Percentiles rank a stretch among this genome's conserved stretches.
These are phyloP conservation scores for Leptinotarsa texana DNA, from an alignment of 1,140 invertebrate species.

Conservation along the genomic window DNA sequence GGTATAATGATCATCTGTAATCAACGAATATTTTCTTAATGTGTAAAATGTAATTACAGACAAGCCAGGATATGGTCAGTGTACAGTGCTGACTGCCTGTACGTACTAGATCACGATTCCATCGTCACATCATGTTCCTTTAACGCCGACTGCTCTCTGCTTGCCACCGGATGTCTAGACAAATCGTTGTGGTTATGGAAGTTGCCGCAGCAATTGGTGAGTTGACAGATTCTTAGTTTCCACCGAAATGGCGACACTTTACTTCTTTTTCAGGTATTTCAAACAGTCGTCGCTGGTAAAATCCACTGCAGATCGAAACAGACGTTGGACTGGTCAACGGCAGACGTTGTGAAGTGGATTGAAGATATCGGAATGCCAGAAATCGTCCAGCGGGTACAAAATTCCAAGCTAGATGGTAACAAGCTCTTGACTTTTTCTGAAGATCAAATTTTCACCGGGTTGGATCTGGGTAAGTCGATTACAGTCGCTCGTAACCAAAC, in stretches of 20 bases:
- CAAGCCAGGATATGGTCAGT: conserved; percentile 57
- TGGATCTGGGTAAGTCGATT: conserved; percentile 60
- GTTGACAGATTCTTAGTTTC: conserved; percentile 6
- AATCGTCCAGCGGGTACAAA: conserved; percentile 58
- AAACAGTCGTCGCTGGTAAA: conserved; percentile 50
- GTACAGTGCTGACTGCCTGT: conserved; percentile 60
- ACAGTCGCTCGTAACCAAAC: too few species aligned
- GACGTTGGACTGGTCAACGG: conserved; percentile 61
- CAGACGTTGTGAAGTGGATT: conserved; percentile 68
- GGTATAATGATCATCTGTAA: too few species aligned
- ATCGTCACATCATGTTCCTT: conserved; percentile 64
- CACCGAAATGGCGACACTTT: not conserved
- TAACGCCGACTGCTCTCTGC: conserved; percentile 57
- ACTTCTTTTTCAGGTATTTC: conserved; percentile 47
- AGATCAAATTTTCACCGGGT: conserved; percentile 58
- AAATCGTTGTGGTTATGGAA: conserved; percentile 63
- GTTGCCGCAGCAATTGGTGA: conserved; percentile 61
- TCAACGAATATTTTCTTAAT: too few species aligned
- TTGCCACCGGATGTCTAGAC: conserved; percentile 63
- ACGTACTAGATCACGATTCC: conserved; percentile 64
- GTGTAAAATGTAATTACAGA: not conserved
- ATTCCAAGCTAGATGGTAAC: conserved; percentile 62
- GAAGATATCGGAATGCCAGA: conserved; percentile 61
- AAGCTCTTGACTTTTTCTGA: conserved; percentile 63
- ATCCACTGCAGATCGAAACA: conserved; percentile 47